Evolutionary conservation across 2,888 invertebrate genomes (phyloP).

Genomic region (Epicampocera succincta): DNA sequence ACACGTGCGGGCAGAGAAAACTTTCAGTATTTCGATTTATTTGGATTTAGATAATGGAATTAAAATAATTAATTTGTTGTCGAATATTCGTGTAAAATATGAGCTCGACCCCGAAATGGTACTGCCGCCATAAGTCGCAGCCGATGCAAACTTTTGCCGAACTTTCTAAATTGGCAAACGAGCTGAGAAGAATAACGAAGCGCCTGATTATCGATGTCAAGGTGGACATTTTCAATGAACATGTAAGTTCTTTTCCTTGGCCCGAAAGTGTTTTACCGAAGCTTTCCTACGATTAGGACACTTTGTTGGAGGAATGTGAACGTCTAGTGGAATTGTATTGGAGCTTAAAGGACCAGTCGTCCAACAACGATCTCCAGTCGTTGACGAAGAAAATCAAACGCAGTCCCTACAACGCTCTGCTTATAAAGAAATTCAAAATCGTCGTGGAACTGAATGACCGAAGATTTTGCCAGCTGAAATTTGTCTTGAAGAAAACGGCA

Average conservation of each 20-base stretch:
- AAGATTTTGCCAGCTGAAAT: conserved; percentile 79
- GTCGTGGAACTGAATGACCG: conserved; percentile 78
- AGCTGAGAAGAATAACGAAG: conserved; percentile 78
- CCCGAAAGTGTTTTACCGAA: neutral
- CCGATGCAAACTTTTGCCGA: conserved; percentile 78
- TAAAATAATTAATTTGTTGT: neutral
- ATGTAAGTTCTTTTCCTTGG: conserved; percentile 74
- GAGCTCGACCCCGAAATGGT: conserved; percentile 79
- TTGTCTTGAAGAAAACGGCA: conserved; percentile 79
- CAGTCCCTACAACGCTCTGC: conserved; percentile 79
- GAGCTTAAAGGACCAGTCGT: conserved; percentile 77
- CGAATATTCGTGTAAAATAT: conserved; percentile 66
- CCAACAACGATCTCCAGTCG: conserved; percentile 76
- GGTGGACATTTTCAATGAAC: conserved; percentile 79
- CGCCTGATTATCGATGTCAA: conserved; percentile 80
- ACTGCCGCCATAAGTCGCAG: conserved; percentile 80
- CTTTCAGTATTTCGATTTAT: neutral
- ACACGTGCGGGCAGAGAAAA: conserved; percentile 23
- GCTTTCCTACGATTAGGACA: no score
- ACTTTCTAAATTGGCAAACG: conserved; percentile 78
- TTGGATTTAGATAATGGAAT: neutral
- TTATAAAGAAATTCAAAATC: conserved; percentile 76
- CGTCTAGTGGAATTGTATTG: conserved; percentile 77
- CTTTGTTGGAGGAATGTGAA: conserved; percentile 78
- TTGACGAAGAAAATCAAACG: conserved; percentile 80